Percentiles rank a stretch among this genome's conserved stretches.
Evolutionary conservation across 2,797 vertebrate species (phyloP).

Genomic region (Hozukius guyotensis): DNA sequence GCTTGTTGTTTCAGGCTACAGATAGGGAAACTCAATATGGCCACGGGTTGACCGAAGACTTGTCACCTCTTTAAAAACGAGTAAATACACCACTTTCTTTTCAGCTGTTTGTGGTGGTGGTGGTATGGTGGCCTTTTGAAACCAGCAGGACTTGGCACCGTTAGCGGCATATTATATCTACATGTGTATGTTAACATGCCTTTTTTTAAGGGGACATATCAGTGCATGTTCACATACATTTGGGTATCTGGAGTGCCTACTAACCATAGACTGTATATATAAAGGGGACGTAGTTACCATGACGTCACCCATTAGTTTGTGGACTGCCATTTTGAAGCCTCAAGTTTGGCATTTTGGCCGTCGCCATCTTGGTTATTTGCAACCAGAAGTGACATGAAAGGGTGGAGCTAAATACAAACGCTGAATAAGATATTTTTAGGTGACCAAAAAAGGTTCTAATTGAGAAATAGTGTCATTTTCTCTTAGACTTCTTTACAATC

Average conservation of each 20-base stretch:
- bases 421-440: too few relatives aligned
- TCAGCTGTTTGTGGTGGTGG: slow-evolving; percentile 56
- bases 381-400: too few relatives aligned
- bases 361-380: too few relatives aligned
- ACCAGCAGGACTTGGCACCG: slow-evolving; percentile 25
- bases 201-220: neutral
- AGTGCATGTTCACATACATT: neutral
- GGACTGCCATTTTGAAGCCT: too few relatives aligned
- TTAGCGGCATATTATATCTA: slow-evolving; percentile 2
- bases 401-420: too few relatives aligned
- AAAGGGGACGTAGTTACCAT: too few relatives aligned
- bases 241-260: too few relatives aligned
- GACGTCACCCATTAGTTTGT: rapidly evolving
- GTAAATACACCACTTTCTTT: slow-evolving; percentile 64
- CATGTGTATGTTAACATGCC: neutral
- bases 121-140: slow-evolving; percentile 21
- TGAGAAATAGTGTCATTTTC: too few relatives aligned
- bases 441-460: too few relatives aligned
- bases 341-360: too few relatives aligned
- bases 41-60: slow-evolving; percentile 45
- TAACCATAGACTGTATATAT: too few relatives aligned
- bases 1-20: slow-evolving; percentile 50
- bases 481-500: too few relatives aligned
- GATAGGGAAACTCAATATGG: slow-evolving; percentile 53
- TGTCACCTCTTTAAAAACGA: slow-evolving; percentile 76